These are phyloP conservation scores for Papilio glaucus DNA, from an alignment of 1,140 invertebrate species.

Conservation along the genomic window DNA sequence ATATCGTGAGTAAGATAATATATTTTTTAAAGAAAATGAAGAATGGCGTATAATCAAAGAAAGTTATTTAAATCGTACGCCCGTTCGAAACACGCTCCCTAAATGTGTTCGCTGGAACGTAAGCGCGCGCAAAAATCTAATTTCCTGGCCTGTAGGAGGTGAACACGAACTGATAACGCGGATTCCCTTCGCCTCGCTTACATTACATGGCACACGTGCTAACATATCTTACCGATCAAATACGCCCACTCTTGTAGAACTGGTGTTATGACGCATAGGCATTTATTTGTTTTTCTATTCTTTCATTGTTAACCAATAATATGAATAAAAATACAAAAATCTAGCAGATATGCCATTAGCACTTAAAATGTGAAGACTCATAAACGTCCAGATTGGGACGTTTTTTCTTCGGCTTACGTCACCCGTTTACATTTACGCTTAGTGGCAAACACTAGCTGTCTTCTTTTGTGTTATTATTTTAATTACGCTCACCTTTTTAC, in stretches of 20 bases:
- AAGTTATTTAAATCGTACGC: constrained; percentile 23
- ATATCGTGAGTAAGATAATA: too few relatives aligned
- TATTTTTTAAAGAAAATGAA: constrained; percentile 1
- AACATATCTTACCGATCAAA: constrained; percentile 25
- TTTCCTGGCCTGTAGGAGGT: constrained; percentile 45
- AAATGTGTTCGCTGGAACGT: constrained; percentile 43
- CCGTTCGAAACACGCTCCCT: constrained; percentile 19
- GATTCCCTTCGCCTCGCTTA: constrained; percentile 32
- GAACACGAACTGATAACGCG: constrained; percentile 42
- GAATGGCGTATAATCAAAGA: constrained; percentile 26
- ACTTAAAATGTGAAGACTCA: too few relatives aligned
- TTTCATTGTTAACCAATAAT: too few relatives aligned
- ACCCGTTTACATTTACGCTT: too few relatives aligned
- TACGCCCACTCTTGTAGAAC: not conserved
- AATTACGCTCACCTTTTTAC: too few relatives aligned
- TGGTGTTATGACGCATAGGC: not conserved
- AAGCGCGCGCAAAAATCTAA: constrained; percentile 49
- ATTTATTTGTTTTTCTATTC: not conserved
- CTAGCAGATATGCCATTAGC: too few relatives aligned
- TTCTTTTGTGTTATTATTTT: too few relatives aligned
- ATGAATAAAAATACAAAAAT: too few relatives aligned
- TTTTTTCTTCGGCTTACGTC: too few relatives aligned
- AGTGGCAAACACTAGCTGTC: too few relatives aligned
- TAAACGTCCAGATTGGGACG: too few relatives aligned
- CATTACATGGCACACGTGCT: constrained; percentile 32